Percentiles rank a stretch among this genome's conserved stretches.
These are phyloP conservation scores for Idaea aversata DNA, from an alignment of 2,888 invertebrate genomes.

Conservation along the genomic window DNA sequence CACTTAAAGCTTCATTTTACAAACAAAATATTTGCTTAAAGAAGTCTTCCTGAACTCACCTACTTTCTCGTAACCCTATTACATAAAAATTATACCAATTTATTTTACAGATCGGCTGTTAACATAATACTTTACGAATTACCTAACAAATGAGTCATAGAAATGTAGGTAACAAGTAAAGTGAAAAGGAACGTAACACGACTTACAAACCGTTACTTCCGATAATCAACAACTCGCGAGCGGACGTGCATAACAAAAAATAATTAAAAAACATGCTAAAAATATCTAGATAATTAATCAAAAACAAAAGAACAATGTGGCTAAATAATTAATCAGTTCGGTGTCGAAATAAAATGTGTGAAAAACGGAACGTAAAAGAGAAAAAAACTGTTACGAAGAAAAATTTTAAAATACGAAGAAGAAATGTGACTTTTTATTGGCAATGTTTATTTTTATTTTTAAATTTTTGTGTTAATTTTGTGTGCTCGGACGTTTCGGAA, in stretches of 20 bases:
- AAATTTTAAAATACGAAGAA: conserved; percentile 64
- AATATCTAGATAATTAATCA: conserved; percentile 12
- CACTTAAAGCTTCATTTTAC: conserved; percentile 6
- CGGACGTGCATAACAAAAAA: conserved; percentile 51
- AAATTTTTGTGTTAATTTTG: conserved; percentile 42
- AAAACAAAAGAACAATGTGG: conserved; percentile 43
- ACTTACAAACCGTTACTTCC: conserved; percentile 60
- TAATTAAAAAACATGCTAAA: conserved; percentile 29
- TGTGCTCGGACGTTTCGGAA: conserved; percentile 42
- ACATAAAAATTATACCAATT: conserved; percentile 19
- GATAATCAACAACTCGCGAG: conserved; percentile 56
- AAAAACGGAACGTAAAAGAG: conserved; percentile 38
- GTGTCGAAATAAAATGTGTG: conserved; percentile 43
- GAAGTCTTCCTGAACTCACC: background rate
- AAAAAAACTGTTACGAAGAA: conserved; percentile 44
- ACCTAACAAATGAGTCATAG: conserved; percentile 30
- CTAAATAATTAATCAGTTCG: conserved; percentile 3
- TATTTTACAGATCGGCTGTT: conserved; percentile 26
- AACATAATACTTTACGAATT: conserved; percentile 24
- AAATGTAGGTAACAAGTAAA: conserved; percentile 49
- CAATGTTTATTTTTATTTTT: conserved; percentile 38
- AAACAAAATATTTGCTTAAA: background rate
- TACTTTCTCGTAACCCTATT: background rate
- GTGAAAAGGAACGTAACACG: conserved; percentile 63
- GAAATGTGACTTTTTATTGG: conserved; percentile 33